phyloP scores from a whole-genome alignment of 1,140 invertebrate genomes.

The Pseudomyrmex cubaensis region DNA sequence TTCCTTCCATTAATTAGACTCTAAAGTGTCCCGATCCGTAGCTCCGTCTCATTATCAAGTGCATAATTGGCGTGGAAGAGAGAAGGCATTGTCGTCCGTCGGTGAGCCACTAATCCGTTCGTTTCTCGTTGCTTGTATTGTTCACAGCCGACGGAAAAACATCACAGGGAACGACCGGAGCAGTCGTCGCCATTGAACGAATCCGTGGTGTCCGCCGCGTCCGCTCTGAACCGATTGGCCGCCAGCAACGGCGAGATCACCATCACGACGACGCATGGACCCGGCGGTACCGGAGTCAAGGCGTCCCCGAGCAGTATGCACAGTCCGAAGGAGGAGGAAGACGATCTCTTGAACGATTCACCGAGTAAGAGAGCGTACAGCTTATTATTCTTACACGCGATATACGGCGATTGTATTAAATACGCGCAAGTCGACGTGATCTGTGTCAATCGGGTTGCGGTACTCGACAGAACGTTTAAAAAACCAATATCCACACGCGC shows the following conservation, averaged over 20 bases:
- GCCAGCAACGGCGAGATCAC: slow-evolving; percentile 92
- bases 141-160: slow-evolving; percentile 82
- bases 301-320: slow-evolving; percentile 81
- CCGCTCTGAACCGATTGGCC: slow-evolving; percentile 88
- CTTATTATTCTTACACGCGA: background rate
- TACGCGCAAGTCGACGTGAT: slow-evolving; percentile 16
- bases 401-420: slow-evolving; percentile 9
- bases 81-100: slow-evolving; percentile 54
- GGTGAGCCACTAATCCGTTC: slow-evolving; percentile 65
- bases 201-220: slow-evolving; percentile 82
- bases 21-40: slow-evolving; percentile 68
- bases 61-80: slow-evolving; percentile 74
- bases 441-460: slow-evolving; percentile 28
- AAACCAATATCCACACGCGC: slow-evolving; percentile 5
- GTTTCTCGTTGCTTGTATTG: slow-evolving; percentile 20
- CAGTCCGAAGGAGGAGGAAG: slow-evolving; percentile 84
- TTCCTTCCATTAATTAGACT: slow-evolving; percentile 77
- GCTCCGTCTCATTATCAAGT: slow-evolving; percentile 73
- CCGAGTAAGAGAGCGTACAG: slow-evolving; percentile 88
- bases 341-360: slow-evolving; percentile 92
- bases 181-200: slow-evolving; percentile 84
- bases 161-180: slow-evolving; percentile 83
- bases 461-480: slow-evolving; percentile 32
- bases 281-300: slow-evolving; percentile 81
- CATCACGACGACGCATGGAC: slow-evolving; percentile 90